Conservation (phyloP, 1,140 invertebrate species). For the Tetragnatha versicolor region DNA sequence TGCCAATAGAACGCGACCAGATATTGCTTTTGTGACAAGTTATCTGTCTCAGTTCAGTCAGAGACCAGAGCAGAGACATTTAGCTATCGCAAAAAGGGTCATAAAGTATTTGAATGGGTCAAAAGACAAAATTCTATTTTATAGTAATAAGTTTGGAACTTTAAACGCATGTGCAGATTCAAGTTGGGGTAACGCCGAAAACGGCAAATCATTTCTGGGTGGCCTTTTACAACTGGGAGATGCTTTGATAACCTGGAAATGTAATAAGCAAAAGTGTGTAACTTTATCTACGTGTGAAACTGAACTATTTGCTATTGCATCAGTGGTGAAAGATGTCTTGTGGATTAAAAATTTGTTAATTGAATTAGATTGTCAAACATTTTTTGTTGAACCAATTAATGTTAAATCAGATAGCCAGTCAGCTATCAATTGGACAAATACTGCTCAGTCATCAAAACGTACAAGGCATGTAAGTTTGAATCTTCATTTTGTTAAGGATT, state of each 20-base stretch:
- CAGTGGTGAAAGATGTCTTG: background rate
- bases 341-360: background rate
- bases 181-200: background rate
- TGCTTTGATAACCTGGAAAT: background rate
- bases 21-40: background rate
- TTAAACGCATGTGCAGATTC: background rate
- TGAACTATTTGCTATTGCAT: background rate
- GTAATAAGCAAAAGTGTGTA: background rate
- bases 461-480: background rate
- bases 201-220: background rate
- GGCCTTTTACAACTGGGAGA: background rate
- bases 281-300: background rate
- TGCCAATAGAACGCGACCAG: background rate
- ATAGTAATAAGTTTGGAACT: background rate
- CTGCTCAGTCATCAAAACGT: background rate
- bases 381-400: background rate
- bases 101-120: background rate
- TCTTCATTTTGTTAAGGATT: slow-evolving; percentile 13
- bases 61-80: background rate
- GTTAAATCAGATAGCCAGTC: background rate
- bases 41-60: background rate
- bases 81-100: background rate
- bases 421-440: background rate
- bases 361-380: background rate
- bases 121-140: background rate